Base-by-base conservation (phyloP, 2,888 invertebrate species). In the Frankliniella intonsa region DNA sequence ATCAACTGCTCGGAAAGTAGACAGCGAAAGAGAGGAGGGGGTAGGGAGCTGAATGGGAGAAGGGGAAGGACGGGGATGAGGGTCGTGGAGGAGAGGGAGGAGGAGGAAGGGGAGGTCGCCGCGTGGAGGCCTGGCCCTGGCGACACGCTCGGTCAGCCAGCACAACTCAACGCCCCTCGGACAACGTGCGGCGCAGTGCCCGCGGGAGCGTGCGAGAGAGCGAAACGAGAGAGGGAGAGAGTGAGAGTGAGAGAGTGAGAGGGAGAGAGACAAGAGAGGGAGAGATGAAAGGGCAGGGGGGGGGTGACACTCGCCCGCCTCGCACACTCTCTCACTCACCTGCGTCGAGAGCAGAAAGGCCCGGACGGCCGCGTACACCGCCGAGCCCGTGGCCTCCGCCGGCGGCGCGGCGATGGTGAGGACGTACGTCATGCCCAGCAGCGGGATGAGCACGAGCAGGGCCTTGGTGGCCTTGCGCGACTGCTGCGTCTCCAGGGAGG, bases 391-490 rank as follows among this genome's bases (percentile, higher is more conserved):
- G 3, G 86, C 85, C 38, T 94, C 93, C 83, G 94, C 92, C 51
- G 92, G 92, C 0, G 97, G 97, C 0, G 94, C 95, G 81, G 93
- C 93, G 81, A 97, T 90, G 83, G 97, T 93, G 84, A 97, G 90
- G 84, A 97, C 90, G 88, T 98, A 97, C 1, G 97, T 97, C 85
- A 97, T 94, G 81, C 97, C 97, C 84, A 98, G 91, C 82, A 98
- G 91, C n/a, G 97, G 98, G 87, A 97, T 96, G 80, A 98, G 90
- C 49, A 98, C 96, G 50, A 97, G 89, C 62, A 97, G 91, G 0
- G 97, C 97, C 88, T 97, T 97, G 11, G 95, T 94, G 0, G 96
- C 96, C 88, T 96, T 97, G 84, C 95, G 91, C 88, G 95, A 95
- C 88, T 97, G 97, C 86, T 96, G 94, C 8, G 96, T 96, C 88